These are phyloP conservation scores for Nibea albiflora DNA, from an alignment of 2,113 vertebrate species.

Conservation along the genomic window DNA sequence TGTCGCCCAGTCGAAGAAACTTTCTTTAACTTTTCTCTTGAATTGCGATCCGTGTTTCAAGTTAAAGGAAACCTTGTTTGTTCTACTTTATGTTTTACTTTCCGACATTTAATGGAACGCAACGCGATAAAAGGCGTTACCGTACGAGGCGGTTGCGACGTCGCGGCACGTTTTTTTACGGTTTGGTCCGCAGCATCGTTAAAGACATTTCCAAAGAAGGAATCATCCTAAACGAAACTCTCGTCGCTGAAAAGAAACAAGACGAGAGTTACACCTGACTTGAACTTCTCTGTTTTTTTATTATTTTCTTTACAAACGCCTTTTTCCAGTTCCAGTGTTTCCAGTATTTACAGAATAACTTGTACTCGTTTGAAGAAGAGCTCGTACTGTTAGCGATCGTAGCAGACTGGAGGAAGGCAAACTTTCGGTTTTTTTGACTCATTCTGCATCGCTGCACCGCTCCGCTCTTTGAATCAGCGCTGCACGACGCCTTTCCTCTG, in stretches of 20 bases:
- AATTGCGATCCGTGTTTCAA: too few relatives aligned
- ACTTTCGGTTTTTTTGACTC: constrained; percentile 21
- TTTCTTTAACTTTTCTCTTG: too few relatives aligned
- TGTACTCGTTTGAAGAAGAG: background rate
- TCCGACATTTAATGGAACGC: background rate
- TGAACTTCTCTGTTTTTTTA: constrained; percentile 42
- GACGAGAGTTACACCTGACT: constrained; percentile 49
- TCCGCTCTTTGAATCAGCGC: constrained; percentile 68
- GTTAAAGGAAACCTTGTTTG: background rate
- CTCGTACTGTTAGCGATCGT: background rate
- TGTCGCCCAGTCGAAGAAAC: too few relatives aligned
- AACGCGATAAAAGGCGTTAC: background rate
- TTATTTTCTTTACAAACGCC: background rate
- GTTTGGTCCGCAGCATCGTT: background rate
- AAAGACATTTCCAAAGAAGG: constrained; percentile 66
- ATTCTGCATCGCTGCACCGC: constrained; percentile 9
- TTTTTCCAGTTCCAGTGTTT: constrained; percentile 15
- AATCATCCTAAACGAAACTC: constrained; percentile 46
- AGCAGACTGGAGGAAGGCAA: background rate
- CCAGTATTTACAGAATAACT: background rate
- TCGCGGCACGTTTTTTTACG: background rate
- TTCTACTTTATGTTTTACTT: background rate
- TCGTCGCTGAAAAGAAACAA: background rate
- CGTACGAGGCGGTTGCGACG: too few relatives aligned
- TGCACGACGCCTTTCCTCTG: constrained; percentile 38